Conservation (phyloP, 2,113 vertebrate species). For the Halichoeres trimaculatus region DNA sequence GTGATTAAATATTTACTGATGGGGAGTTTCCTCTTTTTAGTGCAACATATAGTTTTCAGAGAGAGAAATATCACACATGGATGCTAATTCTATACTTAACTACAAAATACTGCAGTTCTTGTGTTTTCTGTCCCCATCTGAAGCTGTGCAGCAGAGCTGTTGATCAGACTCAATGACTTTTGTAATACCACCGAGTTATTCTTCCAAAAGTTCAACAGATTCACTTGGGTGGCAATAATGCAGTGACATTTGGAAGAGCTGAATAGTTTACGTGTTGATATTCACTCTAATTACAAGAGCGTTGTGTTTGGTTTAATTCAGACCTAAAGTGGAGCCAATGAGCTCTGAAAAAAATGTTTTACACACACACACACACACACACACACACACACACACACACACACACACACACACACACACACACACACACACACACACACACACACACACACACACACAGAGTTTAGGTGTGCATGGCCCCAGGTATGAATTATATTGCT, state of each 20-base stretch:
- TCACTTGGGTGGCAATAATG: constrained; percentile 40
- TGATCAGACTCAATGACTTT: constrained; percentile 45
- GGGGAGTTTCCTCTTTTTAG: too few relatives aligned
- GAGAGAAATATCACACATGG: too few relatives aligned
- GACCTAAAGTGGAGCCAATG: constrained; percentile 20
- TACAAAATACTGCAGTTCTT: too few relatives aligned
- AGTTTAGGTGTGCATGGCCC: too few relatives aligned
- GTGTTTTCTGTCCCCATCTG: constrained; percentile 2
- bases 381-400: neutral
- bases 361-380: neutral
- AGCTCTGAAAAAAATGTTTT: too few relatives aligned
- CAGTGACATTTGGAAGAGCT: constrained; percentile 47
- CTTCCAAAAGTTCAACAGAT: constrained; percentile 58
- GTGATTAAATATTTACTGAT: too few relatives aligned
- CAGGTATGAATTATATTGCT: too few relatives aligned
- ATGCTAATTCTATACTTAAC: too few relatives aligned
- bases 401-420: neutral
- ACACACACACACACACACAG: too few relatives aligned
- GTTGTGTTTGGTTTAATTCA: constrained; percentile 35
- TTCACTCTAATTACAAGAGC: constrained; percentile 38
- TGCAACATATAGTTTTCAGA: too few relatives aligned
- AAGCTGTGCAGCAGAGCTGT: constrained; percentile 27
- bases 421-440: neutral
- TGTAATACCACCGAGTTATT: constrained; percentile 37
- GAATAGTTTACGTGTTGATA: constrained; percentile 42